These are phyloP conservation scores for Eulacestoma nigropectus DNA, from an alignment of 2,113 vertebrate genomes.

Conservation along the genomic window DNA sequence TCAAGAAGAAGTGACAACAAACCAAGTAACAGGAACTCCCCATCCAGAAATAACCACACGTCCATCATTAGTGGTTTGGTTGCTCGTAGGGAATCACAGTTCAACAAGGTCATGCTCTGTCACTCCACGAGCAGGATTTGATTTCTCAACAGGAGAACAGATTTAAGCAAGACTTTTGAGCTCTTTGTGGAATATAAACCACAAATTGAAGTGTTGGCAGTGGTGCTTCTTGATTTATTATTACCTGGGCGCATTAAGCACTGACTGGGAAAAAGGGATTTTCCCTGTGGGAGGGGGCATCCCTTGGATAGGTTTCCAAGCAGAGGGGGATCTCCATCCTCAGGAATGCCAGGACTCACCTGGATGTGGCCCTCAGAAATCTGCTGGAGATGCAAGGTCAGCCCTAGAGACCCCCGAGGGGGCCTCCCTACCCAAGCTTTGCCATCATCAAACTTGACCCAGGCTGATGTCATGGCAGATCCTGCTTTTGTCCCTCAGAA, in stretches of 20 bases:
- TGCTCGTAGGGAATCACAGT: background rate
- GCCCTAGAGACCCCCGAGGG: background rate
- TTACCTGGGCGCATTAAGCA: background rate
- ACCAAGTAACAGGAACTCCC: background rate
- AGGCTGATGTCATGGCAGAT: background rate
- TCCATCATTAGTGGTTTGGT: background rate
- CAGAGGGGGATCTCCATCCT: background rate
- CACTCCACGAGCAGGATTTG: fast-evolving
- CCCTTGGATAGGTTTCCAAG: background rate
- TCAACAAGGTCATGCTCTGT: background rate
- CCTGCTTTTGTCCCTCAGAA: background rate
- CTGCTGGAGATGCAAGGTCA: background rate
- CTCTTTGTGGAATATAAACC: background rate
- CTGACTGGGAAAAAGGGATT: background rate
- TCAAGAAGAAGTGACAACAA: background rate
- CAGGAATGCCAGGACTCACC: no score
- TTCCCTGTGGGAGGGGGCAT: background rate
- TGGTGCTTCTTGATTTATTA: background rate
- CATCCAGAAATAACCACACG: background rate
- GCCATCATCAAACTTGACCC: background rate
- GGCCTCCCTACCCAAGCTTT: background rate
- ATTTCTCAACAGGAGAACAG: background rate
- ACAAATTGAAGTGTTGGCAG: background rate
- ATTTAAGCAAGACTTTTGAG: background rate
- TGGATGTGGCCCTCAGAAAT: background rate